Base-by-base conservation (phyloP, 2,113 vertebrate genomes). In the Neopipo cinnamomea region DNA sequence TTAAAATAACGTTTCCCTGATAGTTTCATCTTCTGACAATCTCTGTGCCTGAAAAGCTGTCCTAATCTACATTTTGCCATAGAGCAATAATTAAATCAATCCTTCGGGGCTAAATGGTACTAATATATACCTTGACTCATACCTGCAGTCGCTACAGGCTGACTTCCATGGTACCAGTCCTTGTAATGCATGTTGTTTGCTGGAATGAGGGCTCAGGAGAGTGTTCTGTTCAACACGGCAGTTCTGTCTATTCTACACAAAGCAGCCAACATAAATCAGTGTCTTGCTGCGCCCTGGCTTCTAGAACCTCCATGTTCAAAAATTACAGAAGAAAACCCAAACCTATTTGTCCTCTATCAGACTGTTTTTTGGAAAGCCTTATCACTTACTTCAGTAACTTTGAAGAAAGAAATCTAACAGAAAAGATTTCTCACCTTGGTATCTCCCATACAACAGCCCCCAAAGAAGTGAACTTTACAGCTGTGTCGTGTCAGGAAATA, bases 401-500 rank as follows among this genome's bases (percentile, higher is more conserved):
- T 65, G 71, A 70, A 79, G 41, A 61, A 49, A 72, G 21, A 74
- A 55, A 58, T 12, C 24, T 31, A 66, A 44, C 25, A 67, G 14
- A 23, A 70, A 91, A 88, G 63, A 33, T 30, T 7, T 70, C 35
- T 86, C 31, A 47, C 63, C 39, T 62, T 79, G 39, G 12, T 77
- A 15, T 71, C 44, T 86, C 28, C 68, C 65, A 46, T 33, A 53
- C 35, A 81, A 52, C 46, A 66, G 53, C 22, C 63, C 50, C 55
- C 22, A 74, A 91, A 93, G 23, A 85, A 88, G 33, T n/a, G 41
- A 89, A 66, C 78, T 77, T 78, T 85, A 68, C 28, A 23, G 68
- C 56, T 95, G 39, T 50, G 37, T 49, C 88, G 33, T 73, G 83
- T 92, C 84, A 95, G 89, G 77, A 95, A 89, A 79, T 20, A 85